Percentiles rank a stretch among this genome's conserved stretches.
Conservation (phyloP, 2,888 invertebrate species). For the Drosophila flavopinicola region DNA sequence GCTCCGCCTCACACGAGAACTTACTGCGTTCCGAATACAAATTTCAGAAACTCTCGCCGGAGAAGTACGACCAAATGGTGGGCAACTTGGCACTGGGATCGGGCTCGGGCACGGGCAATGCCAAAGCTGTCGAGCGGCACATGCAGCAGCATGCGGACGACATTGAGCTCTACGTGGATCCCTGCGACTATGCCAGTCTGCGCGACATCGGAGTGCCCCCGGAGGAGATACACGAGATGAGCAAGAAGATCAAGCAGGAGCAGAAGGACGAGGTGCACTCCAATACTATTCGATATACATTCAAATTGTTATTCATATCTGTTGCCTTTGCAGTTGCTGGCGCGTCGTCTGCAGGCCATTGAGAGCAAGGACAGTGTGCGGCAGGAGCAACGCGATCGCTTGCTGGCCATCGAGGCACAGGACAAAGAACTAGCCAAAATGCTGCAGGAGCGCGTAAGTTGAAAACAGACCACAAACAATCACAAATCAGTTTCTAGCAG, state of each 20-base stretch:
- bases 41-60: conserved; percentile 83
- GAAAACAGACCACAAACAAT: too few species aligned
- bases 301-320: background rate
- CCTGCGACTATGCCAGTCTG: conserved; percentile 81
- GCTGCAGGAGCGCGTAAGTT: conserved; percentile 87
- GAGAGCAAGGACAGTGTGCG: conserved; percentile 87
- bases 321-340: conserved; percentile 86
- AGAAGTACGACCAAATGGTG: conserved; percentile 81
- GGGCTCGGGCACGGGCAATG: too few species aligned
- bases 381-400: conserved; percentile 86
- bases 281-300: too few species aligned
- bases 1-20: conserved; percentile 79
- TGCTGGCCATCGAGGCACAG: conserved; percentile 91
- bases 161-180: conserved; percentile 83
- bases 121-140: conserved; percentile 67
- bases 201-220: conserved; percentile 85
- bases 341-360: conserved; percentile 90
- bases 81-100: conserved; percentile 74
- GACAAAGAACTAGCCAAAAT: conserved; percentile 91
- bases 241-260: conserved; percentile 88
- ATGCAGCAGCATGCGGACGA: conserved; percentile 81
- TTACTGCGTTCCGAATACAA: conserved; percentile 81
- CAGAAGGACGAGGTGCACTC: conserved; percentile 88
- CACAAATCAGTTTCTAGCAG: too few species aligned
- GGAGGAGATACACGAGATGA: conserved; percentile 86